Evolutionary conservation across 2,888 invertebrate species (phyloP).

Genomic region (Platycheirus rosarum): DNA sequence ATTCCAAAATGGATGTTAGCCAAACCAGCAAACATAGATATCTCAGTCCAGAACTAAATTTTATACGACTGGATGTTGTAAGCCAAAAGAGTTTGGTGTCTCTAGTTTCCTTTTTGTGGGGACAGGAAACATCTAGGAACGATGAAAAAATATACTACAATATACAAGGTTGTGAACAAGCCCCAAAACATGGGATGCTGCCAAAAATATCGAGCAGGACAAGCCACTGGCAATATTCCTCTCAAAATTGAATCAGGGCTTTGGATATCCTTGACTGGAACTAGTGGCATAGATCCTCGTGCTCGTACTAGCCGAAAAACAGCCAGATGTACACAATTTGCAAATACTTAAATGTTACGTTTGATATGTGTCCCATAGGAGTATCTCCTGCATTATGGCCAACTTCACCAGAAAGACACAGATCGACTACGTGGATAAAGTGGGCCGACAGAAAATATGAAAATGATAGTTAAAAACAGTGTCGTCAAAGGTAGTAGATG

Average conservation of each 20-base stretch:
- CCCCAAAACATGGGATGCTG: slow-evolving; percentile 3
- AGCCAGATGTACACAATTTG: slow-evolving; percentile 61
- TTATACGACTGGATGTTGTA: slow-evolving; percentile 51
- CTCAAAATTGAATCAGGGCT: slow-evolving; percentile 51
- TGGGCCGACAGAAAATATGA: neutral
- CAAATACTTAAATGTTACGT: slow-evolving; percentile 61
- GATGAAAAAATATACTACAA: slow-evolving; percentile 12
- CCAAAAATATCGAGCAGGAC: slow-evolving; percentile 43
- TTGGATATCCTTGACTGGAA: slow-evolving; percentile 45
- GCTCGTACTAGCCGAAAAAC: slow-evolving; percentile 1
- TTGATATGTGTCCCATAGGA: slow-evolving; percentile 49
- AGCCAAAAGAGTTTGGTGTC: slow-evolving; percentile 39
- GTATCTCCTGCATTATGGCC: slow-evolving; percentile 30
- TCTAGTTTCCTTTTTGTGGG: slow-evolving; percentile 14
- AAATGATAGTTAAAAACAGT: neutral
- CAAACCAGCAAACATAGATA: slow-evolving; percentile 49
- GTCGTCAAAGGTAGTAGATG: slow-evolving; percentile 1
- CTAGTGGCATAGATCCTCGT: slow-evolving; percentile 20
- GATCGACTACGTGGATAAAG: neutral
- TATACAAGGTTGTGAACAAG: slow-evolving; percentile 52
- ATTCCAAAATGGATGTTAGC: slow-evolving; percentile 39
- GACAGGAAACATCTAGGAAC: slow-evolving; percentile 22
- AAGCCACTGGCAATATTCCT: slow-evolving; percentile 56
- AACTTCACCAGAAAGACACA: slow-evolving; percentile 22
- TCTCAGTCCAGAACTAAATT: slow-evolving; percentile 41